A percentile compares a stretch with the other conserved stretches of the same genome.
Evolutionary conservation across 2,113 vertebrate genomes (phyloP).

Genomic region (Cnemophilus loriae): DNA sequence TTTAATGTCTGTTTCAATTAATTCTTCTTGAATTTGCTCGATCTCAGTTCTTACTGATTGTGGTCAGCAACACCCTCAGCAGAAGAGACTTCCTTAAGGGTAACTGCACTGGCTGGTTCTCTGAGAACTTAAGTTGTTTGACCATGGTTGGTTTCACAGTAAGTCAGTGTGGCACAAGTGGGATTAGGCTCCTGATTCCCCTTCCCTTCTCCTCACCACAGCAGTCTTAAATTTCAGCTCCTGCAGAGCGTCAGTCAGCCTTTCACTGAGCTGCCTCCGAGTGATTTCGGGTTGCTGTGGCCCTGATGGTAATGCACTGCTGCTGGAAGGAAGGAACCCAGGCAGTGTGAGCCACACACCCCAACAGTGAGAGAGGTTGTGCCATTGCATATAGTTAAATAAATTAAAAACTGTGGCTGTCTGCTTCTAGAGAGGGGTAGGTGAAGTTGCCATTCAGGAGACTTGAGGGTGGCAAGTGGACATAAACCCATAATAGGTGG

Average conservation of each 20-base stretch:
- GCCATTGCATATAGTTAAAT: neutral
- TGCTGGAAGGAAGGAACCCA: neutral
- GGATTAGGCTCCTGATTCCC: neutral
- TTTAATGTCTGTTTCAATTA: neutral
- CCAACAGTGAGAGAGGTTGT: neutral
- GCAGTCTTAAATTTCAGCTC: neutral
- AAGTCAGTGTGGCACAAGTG: neutral
- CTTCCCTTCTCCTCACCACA: neutral
- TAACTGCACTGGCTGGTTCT: neutral
- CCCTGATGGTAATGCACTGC: accelerated
- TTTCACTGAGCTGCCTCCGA: neutral
- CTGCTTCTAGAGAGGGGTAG: neutral
- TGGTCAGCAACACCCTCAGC: neutral
- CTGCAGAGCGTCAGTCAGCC: neutral
- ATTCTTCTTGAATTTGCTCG: neutral
- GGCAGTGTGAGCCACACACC: accelerated
- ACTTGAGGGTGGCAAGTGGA: neutral
- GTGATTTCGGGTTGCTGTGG: neutral
- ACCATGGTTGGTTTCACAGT: neutral
- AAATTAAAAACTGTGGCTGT: neutral
- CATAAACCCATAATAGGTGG: neutral
- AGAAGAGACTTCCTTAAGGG: neutral
- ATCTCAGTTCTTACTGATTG: neutral
- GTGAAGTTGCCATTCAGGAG: neutral
- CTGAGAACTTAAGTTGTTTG: neutral